Percentiles rank a stretch among this genome's conserved stretches.
Conservation (phyloP, 1,140 invertebrate species). For the Drosophila setifemur region DNA sequence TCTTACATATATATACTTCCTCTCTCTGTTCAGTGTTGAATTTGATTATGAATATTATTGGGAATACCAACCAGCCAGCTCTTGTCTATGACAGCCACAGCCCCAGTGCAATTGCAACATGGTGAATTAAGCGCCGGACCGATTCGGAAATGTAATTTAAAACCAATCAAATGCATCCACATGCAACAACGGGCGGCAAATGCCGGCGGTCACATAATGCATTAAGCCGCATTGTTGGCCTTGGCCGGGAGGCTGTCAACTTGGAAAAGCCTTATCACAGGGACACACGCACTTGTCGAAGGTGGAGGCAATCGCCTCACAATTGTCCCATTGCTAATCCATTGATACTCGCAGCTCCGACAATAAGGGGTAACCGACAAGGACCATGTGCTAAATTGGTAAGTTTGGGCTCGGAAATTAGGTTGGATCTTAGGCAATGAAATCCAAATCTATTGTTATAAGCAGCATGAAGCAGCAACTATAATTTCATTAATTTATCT, state of each 20-base stretch:
- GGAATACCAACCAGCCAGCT: not conserved
- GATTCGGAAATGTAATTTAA: conserved; percentile 59
- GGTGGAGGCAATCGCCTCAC: not conserved
- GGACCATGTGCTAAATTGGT: conserved; percentile 7
- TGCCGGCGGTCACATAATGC: conserved; percentile 57
- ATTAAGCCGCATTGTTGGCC: conserved; percentile 50
- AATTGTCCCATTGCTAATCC: not conserved
- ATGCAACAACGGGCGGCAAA: conserved; percentile 52
- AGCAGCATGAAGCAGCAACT: too few species aligned
- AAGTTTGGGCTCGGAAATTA: too few species aligned
- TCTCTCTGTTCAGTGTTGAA: conserved; percentile 10
- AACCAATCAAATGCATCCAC: conserved; percentile 68
- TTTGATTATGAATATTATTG: conserved; percentile 20
- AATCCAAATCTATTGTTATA: too few species aligned
- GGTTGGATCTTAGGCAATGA: too few species aligned
- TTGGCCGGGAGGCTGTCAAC: not conserved
- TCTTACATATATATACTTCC: too few species aligned
- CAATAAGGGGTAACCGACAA: not conserved
- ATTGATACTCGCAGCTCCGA: conserved; percentile 6
- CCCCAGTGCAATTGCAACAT: conserved; percentile 14
- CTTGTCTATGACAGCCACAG: too few species aligned
- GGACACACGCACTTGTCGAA: not conserved
- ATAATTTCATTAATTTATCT: too few species aligned
- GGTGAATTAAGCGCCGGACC: conserved; percentile 23
- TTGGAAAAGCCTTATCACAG: not conserved